Conservation (phyloP, 2,888 invertebrate species). For the Drosophila gaucha region DNA sequence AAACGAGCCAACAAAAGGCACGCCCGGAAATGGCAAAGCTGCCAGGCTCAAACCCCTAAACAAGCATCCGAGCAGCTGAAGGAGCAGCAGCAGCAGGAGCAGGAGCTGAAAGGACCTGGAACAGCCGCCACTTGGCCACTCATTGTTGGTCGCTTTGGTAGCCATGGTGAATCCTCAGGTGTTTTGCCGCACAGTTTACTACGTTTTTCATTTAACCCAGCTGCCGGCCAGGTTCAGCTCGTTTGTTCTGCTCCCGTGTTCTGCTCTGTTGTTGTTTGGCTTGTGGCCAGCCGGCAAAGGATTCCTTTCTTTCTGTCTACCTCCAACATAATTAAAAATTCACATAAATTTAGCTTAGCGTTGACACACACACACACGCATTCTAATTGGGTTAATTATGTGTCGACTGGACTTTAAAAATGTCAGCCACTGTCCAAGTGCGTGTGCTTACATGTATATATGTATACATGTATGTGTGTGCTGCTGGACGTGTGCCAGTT, state of each 20-base stretch:
- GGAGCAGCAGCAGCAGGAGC: slow-evolving; percentile 1
- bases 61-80: slow-evolving; percentile 17
- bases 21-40: slow-evolving; percentile 77
- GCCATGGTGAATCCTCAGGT: slow-evolving; percentile 82
- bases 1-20: slow-evolving; percentile 75
- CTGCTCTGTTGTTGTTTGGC: slow-evolving; percentile 52
- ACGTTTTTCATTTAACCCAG: slow-evolving; percentile 79
- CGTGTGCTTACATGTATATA: slow-evolving; percentile 14
- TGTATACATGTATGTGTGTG: slow-evolving; percentile 30
- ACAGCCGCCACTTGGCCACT: slow-evolving; percentile 74
- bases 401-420: slow-evolving; percentile 81
- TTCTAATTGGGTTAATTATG: slow-evolving; percentile 83
- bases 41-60: slow-evolving; percentile 63
- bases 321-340: slow-evolving; percentile 78
- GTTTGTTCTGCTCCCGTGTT: slow-evolving; percentile 50
- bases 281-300: slow-evolving; percentile 59
- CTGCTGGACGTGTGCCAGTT: slow-evolving; percentile 47
- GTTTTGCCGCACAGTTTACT: slow-evolving; percentile 79
- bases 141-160: slow-evolving; percentile 67
- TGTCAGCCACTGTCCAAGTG: slow-evolving; percentile 51
- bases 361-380: slow-evolving; percentile 66
- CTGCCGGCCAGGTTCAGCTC: slow-evolving; percentile 49
- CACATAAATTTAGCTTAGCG: slow-evolving; percentile 81
- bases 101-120: slow-evolving; percentile 31
- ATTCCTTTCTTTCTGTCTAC: slow-evolving; percentile 43